Conservation (phyloP, 2,888 invertebrate genomes). For the Archaeoteleia sp. region DNA sequence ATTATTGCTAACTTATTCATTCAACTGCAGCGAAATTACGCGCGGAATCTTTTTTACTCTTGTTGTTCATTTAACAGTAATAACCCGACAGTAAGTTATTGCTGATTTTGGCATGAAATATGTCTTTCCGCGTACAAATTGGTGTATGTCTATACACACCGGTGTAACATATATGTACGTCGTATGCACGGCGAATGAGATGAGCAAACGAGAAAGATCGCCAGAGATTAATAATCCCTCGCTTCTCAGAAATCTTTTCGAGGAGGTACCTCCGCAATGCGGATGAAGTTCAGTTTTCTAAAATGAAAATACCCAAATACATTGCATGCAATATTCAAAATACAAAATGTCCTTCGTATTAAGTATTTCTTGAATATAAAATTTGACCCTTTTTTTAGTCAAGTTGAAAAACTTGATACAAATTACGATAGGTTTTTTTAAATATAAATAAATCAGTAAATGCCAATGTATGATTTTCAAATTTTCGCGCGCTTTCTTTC, state of each 20-base stretch:
- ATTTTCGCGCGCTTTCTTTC: too few species aligned
- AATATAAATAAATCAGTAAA: too few species aligned
- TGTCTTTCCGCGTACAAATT: conserved; percentile 42
- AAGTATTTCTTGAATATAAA: too few species aligned
- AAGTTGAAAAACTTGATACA: too few species aligned
- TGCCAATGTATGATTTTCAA: too few species aligned
- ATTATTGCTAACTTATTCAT: too few species aligned
- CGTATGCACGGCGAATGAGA: conserved; percentile 36
- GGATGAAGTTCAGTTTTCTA: conserved; percentile 17
- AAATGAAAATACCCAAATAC: conserved; percentile 21
- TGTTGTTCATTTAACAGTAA: conserved; percentile 33
- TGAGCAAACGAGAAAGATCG: conserved; percentile 49
- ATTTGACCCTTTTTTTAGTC: too few species aligned
- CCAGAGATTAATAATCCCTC: conserved; percentile 46
- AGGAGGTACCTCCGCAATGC: conserved; percentile 34
- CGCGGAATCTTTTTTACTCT: conserved; percentile 7
- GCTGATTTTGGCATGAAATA: conserved; percentile 40
- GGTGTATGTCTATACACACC: conserved; percentile 14
- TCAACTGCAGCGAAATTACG: too few species aligned
- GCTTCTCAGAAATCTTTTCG: conserved; percentile 39
- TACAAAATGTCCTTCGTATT: too few species aligned
- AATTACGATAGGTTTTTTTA: too few species aligned
- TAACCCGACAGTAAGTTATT: conserved; percentile 36
- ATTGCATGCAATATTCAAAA: background rate
- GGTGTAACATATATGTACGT: conserved; percentile 17